Conservation (phyloP, 2,113 vertebrate genomes). For the Corythornis cristatus region DNA sequence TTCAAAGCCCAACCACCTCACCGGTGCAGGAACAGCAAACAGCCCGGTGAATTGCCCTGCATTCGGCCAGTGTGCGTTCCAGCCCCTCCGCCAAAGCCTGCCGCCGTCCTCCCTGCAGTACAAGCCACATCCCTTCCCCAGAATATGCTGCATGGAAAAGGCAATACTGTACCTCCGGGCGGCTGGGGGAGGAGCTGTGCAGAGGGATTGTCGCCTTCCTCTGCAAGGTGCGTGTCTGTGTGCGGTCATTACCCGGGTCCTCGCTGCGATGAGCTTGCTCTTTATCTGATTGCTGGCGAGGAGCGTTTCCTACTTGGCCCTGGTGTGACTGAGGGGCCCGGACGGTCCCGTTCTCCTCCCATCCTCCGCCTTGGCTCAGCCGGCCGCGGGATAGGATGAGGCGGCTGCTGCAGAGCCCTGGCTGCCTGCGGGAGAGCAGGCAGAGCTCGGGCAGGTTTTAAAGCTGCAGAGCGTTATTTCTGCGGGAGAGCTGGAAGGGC, state of each 20-base stretch:
- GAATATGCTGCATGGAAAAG: conserved; percentile 72
- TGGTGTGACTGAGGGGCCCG: conserved; percentile 86
- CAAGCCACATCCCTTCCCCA: conserved; percentile 62
- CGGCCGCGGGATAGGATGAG: conserved; percentile 66
- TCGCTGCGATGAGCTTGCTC: conserved; percentile 63
- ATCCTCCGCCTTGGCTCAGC: conserved; percentile 84
- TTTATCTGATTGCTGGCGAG: conserved; percentile 75
- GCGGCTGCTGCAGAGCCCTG: conserved; percentile 79
- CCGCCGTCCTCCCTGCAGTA: too few relatives aligned
- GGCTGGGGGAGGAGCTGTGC: conserved; percentile 74
- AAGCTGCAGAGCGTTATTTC: conserved; percentile 73
- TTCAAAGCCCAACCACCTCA: background rate
- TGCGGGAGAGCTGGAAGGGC: background rate
- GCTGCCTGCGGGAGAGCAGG: conserved; percentile 71
- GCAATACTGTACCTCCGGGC: conserved; percentile 79
- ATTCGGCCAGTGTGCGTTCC: background rate
- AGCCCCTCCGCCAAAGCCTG: background rate
- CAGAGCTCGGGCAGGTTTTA: conserved; percentile 37
- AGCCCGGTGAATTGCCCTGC: background rate
- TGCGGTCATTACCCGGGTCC: conserved; percentile 80
- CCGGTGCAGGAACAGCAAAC: background rate
- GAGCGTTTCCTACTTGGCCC: conserved; percentile 84
- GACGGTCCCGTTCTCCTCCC: conserved; percentile 91
- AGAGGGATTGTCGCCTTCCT: conserved; percentile 71
- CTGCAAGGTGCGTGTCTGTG: conserved; percentile 69